These are phyloP conservation scores for Nomada goodeniana DNA, from an alignment of 2,888 invertebrate genomes.

Conservation along the genomic window DNA sequence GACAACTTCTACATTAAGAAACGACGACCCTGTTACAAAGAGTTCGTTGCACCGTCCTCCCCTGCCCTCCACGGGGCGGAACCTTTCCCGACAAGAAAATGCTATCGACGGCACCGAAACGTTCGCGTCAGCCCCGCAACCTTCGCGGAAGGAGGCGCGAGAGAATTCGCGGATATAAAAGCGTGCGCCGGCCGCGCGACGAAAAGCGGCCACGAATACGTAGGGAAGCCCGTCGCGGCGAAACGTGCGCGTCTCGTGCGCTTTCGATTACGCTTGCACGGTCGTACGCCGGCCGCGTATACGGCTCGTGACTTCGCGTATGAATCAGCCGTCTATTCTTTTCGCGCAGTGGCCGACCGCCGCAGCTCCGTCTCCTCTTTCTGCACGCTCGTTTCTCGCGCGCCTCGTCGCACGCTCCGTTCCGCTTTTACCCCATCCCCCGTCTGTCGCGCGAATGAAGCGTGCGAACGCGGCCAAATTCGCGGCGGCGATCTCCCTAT, in stretches of 20 bases:
- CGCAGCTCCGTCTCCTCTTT: constrained; percentile 48
- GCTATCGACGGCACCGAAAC: no score
- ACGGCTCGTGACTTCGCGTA: constrained; percentile 75
- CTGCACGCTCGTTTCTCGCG: constrained; percentile 19
- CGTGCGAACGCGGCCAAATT: constrained; percentile 43
- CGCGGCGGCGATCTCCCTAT: constrained; percentile 26
- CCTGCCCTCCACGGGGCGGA: no score
- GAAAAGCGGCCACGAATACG: not conserved
- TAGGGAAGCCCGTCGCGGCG: constrained; percentile 13
- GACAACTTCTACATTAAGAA: not conserved
- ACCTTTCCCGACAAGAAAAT: no score
- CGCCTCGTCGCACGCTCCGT: constrained; percentile 35
- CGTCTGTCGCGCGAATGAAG: constrained; percentile 60
- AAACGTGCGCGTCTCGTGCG: constrained; percentile 69
- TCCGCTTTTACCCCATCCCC: constrained; percentile 29
- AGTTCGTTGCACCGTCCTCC: not conserved
- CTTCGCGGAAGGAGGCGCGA: constrained; percentile 22
- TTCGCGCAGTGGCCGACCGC: constrained; percentile 68
- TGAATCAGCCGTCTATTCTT: constrained; percentile 79
- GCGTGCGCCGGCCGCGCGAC: not conserved
- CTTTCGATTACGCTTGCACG: constrained; percentile 74
- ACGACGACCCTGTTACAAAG: not conserved
- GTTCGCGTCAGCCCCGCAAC: not conserved
- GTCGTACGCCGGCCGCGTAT: constrained; percentile 62
- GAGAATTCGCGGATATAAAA: constrained; percentile 37